These are phyloP conservation scores for Chanos chanos DNA, from an alignment of 2,797 vertebrate genomes.

Conservation along the genomic window DNA sequence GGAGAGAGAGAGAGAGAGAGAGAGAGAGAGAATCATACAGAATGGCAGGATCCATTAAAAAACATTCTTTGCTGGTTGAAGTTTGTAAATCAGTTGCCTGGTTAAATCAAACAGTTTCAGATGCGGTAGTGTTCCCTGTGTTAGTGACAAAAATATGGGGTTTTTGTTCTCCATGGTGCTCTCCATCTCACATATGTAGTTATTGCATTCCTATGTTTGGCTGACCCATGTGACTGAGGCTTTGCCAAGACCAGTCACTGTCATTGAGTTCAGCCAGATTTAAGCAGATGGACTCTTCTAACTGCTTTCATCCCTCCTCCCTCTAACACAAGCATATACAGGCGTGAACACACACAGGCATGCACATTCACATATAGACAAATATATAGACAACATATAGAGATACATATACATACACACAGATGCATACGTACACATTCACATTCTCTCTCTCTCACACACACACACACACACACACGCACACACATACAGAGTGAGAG, in stretches of 20 bases:
- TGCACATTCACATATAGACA: neutral
- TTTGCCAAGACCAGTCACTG: constrained; percentile 5
- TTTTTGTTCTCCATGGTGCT: too few relatives aligned
- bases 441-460: neutral
- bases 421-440: neutral
- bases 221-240: constrained; percentile 8
- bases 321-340: neutral
- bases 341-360: constrained; percentile 7
- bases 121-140: too few relatives aligned
- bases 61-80: too few relatives aligned
- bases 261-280: constrained; percentile 21
- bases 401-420: neutral
- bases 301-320: neutral
- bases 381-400: neutral
- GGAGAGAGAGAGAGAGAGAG: neutral
- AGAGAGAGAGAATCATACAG: neutral
- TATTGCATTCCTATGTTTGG: constrained; percentile 3
- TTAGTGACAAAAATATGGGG: too few relatives aligned
- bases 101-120: too few relatives aligned
- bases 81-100: too few relatives aligned
- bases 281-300: constrained; percentile 33
- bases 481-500: constrained; percentile 32
- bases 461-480: constrained; percentile 1
- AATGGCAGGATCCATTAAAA: too few relatives aligned
- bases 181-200: too few relatives aligned